Conservation (phyloP, 2,888 invertebrate genomes). For the Phaonia tiefii region DNA sequence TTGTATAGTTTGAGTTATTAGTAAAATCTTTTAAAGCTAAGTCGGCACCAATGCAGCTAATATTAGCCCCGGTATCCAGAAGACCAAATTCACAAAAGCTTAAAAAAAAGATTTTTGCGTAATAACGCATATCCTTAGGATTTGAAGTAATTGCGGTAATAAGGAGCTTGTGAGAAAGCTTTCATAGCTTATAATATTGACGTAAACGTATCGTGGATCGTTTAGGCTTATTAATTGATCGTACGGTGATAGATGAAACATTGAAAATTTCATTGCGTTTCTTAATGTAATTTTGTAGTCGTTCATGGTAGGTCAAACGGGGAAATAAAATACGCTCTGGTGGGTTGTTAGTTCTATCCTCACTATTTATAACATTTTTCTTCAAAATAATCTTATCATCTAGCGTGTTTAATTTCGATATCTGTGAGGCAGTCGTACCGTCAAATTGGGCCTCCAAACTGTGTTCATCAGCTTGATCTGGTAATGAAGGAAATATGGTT, state of each 20-base stretch:
- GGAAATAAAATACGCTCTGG: conserved; percentile 17
- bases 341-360: background rate
- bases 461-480: background rate
- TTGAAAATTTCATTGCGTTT: conserved; percentile 32
- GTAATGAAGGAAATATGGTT: no score
- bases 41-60: background rate
- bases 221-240: background rate
- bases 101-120: conserved; percentile 33
- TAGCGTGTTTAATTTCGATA: background rate
- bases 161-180: background rate
- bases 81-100: conserved; percentile 18
- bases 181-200: conserved; percentile 3
- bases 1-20: background rate
- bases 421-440: no score
- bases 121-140: conserved; percentile 1
- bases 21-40: no score
- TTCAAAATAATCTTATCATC: background rate
- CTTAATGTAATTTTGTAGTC: background rate
- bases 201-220: background rate
- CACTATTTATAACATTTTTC: background rate
- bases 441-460: background rate
- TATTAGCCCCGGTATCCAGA: background rate
- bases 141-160: conserved; percentile 6
- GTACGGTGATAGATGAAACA: background rate
- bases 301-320: conserved; percentile 17